Base-by-base conservation (phyloP, 2,888 invertebrate genomes). In the Cephus runcator region DNA sequence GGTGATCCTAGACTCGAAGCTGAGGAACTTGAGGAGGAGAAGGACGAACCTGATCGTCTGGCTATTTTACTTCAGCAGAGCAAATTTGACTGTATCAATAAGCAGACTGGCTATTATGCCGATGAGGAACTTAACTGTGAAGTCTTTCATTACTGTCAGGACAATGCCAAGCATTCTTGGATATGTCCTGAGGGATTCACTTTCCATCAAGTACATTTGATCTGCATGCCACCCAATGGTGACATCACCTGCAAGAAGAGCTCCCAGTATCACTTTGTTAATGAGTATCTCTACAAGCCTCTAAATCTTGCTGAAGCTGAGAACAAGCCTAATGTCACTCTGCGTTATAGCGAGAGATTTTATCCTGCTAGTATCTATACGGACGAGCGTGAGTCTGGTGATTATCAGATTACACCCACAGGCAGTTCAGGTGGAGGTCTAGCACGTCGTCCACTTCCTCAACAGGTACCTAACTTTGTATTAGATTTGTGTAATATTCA, bases 111-210 rank as follows among this genome's bases (percentile, higher is more conserved):
- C 12, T 98, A 98, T 92, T 98, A 98, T 89, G 98, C 98, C 35
- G 98, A 98, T 88, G 96, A 97, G 87, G 96, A 96, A 73, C 93
- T 98, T 34, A 95, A 95, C 87, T 98, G 98, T 88, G 97, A 98
- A 92, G 97, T 98, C 69, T 98, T 98, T 94, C 98, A 98, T 90
- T 98, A 98, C 92, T 98, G 98, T 89, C 97, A 97, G 89, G 97
- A 97, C 85, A 96, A 95, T 85, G 96, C 96, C 69, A 96, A 95
- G 88, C 97, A 98, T 92, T 97, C 97, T 3, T 98, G 98, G 97
- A 95, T 98, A 87, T 98, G 98, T 87, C 98, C 98, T 0, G 97
- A 97, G 87, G 97, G 97, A 77, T 97, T 98, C 90, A 95, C 95
- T 75, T 97, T 97, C 94, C 96, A 97, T 87, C 96, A 96, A 93